Conservation (phyloP, 2,888 invertebrate genomes). For the Actias luna region DNA sequence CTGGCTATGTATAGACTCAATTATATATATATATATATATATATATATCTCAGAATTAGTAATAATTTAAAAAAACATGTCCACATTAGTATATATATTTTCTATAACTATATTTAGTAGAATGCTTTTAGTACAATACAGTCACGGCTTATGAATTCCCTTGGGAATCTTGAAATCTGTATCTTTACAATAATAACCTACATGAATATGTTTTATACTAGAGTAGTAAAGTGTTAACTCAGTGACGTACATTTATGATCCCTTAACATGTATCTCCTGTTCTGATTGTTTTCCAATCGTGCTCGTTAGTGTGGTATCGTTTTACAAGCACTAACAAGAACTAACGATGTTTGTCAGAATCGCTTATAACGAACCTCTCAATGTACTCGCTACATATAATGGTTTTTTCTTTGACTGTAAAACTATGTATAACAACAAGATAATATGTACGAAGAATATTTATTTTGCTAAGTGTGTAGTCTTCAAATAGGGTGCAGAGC, state of each 20-base stretch:
- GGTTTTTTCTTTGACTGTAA: background rate
- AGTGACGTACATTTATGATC: background rate
- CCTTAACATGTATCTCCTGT: constrained; percentile 13
- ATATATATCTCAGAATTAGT: no score
- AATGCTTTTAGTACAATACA: no score
- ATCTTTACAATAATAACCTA: background rate
- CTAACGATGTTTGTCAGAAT: constrained; percentile 6
- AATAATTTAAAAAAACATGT: no score
- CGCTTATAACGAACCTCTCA: constrained; percentile 1
- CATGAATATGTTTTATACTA: background rate
- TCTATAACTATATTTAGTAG: no score
- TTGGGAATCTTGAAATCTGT: background rate
- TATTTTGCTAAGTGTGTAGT: background rate
- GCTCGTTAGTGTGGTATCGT: constrained; percentile 37
- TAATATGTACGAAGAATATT: background rate
- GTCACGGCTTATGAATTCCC: background rate
- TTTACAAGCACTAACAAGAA: constrained; percentile 17
- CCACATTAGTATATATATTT: no score
- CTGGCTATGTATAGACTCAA: no score
- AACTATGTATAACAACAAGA: background rate
- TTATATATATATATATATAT: no score
- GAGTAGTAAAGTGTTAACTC: background rate
- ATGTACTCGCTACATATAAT: constrained; percentile 12
- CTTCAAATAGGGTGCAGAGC: background rate
- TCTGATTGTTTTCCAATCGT: constrained; percentile 43